A percentile compares a stretch with the other conserved stretches of the same genome.
These are phyloP conservation scores for Anableps anableps DNA, from an alignment of 2,797 vertebrate species.

Conservation along the genomic window DNA sequence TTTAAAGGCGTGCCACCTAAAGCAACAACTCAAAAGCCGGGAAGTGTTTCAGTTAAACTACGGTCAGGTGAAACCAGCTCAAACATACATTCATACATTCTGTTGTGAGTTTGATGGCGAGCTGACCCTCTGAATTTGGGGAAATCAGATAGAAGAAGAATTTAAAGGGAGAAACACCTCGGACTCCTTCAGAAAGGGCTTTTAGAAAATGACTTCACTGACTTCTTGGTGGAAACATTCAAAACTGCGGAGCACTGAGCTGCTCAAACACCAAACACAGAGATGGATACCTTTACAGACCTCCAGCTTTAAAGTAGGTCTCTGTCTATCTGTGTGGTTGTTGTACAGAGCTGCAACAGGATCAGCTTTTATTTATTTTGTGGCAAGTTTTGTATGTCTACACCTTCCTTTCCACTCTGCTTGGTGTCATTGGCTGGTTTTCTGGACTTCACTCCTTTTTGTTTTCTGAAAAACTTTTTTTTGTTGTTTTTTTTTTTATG, in stretches of 20 bases:
- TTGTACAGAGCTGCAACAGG: constrained; percentile 13
- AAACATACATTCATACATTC: constrained; percentile 35
- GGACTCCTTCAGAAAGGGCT: constrained; percentile 11
- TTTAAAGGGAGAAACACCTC: neutral
- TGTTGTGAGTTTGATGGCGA: constrained; percentile 30
- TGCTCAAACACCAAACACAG: constrained; percentile 64
- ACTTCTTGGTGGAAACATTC: constrained; percentile 63
- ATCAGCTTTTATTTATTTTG: constrained; percentile 31
- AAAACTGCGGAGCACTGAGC: constrained; percentile 57
- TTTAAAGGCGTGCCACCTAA: constrained; percentile 61
- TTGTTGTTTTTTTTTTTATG: neutral
- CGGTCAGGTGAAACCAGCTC: constrained; percentile 41
- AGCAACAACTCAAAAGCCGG: constrained; percentile 58
- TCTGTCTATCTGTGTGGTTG: neutral
- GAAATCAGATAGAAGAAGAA: neutral
- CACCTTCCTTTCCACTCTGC: neutral
- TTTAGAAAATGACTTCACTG: constrained; percentile 66
- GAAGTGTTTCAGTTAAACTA: constrained; percentile 49
- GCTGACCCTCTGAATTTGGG: constrained; percentile 15
- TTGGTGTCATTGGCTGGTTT: constrained; percentile 7
- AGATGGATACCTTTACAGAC: constrained; percentile 80
- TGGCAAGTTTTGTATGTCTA: constrained; percentile 1
- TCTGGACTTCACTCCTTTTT: neutral
- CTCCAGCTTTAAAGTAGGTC: constrained; percentile 78
- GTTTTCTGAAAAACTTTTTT: neutral